Conservation (phyloP, 2,797 vertebrate species). For the Danio aesculapii region DNA sequence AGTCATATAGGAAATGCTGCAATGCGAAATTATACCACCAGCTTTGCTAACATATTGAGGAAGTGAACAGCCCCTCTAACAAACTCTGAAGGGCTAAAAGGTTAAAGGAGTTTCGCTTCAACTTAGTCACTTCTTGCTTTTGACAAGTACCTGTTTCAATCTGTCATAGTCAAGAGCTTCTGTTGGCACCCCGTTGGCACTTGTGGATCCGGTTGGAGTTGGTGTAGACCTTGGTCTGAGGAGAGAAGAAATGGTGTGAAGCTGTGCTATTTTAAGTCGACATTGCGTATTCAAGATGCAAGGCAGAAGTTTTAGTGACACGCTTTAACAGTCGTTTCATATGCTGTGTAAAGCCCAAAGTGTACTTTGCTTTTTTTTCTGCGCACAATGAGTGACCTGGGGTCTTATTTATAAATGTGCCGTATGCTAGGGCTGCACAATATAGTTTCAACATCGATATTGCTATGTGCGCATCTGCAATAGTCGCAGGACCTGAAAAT, state of each 20-base stretch:
- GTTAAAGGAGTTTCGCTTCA: slow-evolving; percentile 15
- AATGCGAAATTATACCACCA: not conserved
- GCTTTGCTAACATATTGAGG: not conserved
- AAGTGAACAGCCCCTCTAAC: not conserved
- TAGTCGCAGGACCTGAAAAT: no score
- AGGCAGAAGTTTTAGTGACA: slow-evolving; percentile 33
- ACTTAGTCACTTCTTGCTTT: not conserved
- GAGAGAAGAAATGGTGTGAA: slow-evolving; percentile 24
- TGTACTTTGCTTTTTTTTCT: no score
- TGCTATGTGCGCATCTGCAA: no score
- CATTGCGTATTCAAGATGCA: slow-evolving; percentile 20
- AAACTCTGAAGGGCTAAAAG: not conserved
- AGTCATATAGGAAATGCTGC: slow-evolving; percentile 7
- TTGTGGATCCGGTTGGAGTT: slow-evolving; percentile 87
- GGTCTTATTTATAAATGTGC: no score
- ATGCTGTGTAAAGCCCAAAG: not conserved
- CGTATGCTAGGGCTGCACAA: no score
- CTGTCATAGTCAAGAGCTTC: slow-evolving; percentile 96
- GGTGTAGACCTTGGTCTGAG: slow-evolving; percentile 93
- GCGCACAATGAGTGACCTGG: no score
- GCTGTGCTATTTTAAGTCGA: not conserved
- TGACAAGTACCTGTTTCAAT: slow-evolving; percentile 90
- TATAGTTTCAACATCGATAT: no score
- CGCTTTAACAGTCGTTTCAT: not conserved
- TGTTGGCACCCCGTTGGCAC: slow-evolving; percentile 95